phyloP scores from a whole-genome alignment of 1,140 invertebrate genomes.

The Drepana arcuata region DNA sequence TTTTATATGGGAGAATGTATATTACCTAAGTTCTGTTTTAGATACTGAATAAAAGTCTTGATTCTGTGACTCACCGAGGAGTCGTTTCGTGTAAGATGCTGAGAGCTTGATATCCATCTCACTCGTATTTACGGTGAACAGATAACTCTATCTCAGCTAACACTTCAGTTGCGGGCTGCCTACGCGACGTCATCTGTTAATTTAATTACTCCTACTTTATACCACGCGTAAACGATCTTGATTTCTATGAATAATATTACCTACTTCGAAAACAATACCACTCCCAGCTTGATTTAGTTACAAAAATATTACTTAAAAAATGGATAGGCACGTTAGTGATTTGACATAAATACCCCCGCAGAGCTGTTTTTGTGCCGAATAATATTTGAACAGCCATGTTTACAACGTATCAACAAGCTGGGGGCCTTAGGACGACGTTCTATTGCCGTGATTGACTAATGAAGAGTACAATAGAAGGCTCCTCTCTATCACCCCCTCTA shows the following conservation, averaged over 20 bases:
- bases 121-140: slow-evolving; percentile 23
- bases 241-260: not conserved
- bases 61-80: slow-evolving; percentile 47
- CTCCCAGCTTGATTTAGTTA: no score
- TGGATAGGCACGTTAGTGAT: not conserved
- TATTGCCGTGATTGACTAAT: no score
- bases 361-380: no score
- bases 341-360: no score
- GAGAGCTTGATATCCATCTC: slow-evolving; percentile 28
- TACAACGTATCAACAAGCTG: no score
- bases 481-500: no score
- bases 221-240: slow-evolving; percentile 12
- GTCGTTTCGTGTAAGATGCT: slow-evolving; percentile 38
- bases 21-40: slow-evolving; percentile 25
- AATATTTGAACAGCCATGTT: no score
- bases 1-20: no score
- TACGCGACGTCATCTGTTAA: slow-evolving; percentile 48
- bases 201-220: slow-evolving; percentile 42
- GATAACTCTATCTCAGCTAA: slow-evolving; percentile 27
- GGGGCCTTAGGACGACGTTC: no score
- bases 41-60: slow-evolving; percentile 39
- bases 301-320: no score
- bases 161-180: slow-evolving; percentile 23
- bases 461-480: no score
- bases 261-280: no score